These are phyloP conservation scores for Tinamus major DNA, from an alignment of 2,797 vertebrate genomes.

Conservation along the genomic window DNA sequence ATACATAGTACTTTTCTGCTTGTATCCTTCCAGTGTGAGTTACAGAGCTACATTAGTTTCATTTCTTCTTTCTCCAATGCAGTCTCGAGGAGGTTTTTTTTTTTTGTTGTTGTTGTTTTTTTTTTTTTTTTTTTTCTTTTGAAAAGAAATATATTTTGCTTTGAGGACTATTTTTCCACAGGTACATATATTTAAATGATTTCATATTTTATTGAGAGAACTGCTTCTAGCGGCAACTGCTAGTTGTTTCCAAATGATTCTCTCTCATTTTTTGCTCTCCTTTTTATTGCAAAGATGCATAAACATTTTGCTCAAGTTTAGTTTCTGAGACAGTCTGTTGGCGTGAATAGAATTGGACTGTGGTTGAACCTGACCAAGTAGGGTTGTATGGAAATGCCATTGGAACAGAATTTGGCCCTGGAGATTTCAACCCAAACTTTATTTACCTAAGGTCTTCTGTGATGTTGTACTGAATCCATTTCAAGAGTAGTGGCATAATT, in stretches of 20 bases:
- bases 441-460: conserved; percentile 5
- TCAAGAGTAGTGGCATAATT: background rate
- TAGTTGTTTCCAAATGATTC: background rate
- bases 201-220: background rate
- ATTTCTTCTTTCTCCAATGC: background rate
- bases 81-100: background rate
- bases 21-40: background rate
- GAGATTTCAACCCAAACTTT: background rate
- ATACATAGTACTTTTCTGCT: too few relatives aligned
- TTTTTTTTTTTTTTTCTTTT: background rate
- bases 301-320: background rate
- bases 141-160: background rate
- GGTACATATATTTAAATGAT: background rate
- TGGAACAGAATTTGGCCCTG: background rate
- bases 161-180: background rate
- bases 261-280: background rate
- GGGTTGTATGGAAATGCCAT: background rate
- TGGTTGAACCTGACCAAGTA: background rate
- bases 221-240: background rate
- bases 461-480: background rate
- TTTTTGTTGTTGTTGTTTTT: too few relatives aligned
- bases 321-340: background rate
- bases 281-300: background rate
- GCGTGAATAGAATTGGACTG: background rate
- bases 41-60: background rate